phyloP scores from a whole-genome alignment of 2,888 invertebrate genomes.

The Graphium colonna region DNA sequence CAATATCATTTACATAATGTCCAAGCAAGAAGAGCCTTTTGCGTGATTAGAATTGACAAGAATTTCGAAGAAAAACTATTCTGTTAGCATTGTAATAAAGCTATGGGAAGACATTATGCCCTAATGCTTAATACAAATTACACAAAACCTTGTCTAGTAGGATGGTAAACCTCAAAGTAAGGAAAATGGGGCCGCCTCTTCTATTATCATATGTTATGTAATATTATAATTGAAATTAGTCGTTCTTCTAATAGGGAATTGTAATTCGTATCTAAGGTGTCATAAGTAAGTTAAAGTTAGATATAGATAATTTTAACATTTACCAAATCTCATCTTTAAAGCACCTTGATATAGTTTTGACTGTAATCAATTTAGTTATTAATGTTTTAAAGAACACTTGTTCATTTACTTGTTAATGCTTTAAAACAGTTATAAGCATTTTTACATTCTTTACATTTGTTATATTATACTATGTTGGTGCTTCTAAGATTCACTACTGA shows the following conservation, averaged over 20 bases:
- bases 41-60: neutral
- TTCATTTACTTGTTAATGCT: conserved; percentile 20
- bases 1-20: conserved; percentile 2
- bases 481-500: conserved; percentile 8
- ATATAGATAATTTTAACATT: conserved; percentile 53
- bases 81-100: no score
- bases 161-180: conserved; percentile 30
- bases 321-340: conserved; percentile 58
- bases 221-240: conserved; percentile 45
- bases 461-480: conserved; percentile 13
- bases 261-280: conserved; percentile 59
- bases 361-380: conserved; percentile 16
- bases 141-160: neutral
- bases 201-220: conserved; percentile 56
- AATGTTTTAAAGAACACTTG: conserved; percentile 11
- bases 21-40: neutral
- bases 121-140: no score
- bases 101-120: no score
- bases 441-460: conserved; percentile 39
- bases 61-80: neutral
- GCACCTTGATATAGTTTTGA: conserved; percentile 10
- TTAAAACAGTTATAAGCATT: conserved; percentile 4
- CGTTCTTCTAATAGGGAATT: conserved; percentile 58
- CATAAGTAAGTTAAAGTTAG: conserved; percentile 57
- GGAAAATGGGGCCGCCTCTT: conserved; percentile 75